Percentiles rank a stretch among this genome's conserved stretches.
Conservation (phyloP, 2,113 vertebrate genomes). For the Scomber scombrus region DNA sequence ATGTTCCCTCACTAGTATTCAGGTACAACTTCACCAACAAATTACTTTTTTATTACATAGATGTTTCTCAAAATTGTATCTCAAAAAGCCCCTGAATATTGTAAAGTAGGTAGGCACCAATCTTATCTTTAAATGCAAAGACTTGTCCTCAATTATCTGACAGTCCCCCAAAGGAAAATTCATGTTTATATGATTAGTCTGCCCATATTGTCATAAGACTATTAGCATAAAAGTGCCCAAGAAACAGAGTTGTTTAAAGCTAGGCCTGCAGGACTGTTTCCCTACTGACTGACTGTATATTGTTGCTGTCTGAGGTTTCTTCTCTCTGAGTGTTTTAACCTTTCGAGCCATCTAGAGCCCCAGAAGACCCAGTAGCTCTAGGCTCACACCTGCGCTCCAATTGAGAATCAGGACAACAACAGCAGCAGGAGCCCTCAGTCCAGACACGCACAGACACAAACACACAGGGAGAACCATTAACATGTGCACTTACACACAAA, state of each 20-base stretch:
- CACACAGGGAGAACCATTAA: slow-evolving; percentile 10
- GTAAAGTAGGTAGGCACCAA: background rate
- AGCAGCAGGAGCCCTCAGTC: slow-evolving; percentile 63
- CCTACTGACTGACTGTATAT: slow-evolving; percentile 42
- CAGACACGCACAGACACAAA: slow-evolving; percentile 27
- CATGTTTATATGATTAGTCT: slow-evolving; percentile 20
- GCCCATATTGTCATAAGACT: slow-evolving; percentile 21
- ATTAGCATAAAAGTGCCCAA: slow-evolving; percentile 42
- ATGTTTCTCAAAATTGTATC: background rate
- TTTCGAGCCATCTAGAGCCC: slow-evolving; percentile 63
- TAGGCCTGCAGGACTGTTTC: slow-evolving; percentile 48
- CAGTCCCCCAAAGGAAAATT: slow-evolving; percentile 10
- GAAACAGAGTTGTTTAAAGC: slow-evolving; percentile 32
- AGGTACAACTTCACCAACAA: background rate
- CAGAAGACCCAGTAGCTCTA: slow-evolving; percentile 57
- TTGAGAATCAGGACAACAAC: slow-evolving; percentile 58
- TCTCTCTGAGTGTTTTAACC: slow-evolving; percentile 65
- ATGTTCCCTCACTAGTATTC: background rate
- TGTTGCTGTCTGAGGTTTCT: slow-evolving; percentile 29
- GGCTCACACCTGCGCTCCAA: slow-evolving; percentile 71
- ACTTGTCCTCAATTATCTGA: slow-evolving; percentile 2
- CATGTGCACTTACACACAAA: background rate
- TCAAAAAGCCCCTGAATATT: background rate
- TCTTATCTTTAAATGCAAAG: slow-evolving; percentile 3
- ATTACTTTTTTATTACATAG: slow-evolving; percentile 1